Conservation (phyloP, 1,140 invertebrate species). For the Drosophila watanabei region DNA sequence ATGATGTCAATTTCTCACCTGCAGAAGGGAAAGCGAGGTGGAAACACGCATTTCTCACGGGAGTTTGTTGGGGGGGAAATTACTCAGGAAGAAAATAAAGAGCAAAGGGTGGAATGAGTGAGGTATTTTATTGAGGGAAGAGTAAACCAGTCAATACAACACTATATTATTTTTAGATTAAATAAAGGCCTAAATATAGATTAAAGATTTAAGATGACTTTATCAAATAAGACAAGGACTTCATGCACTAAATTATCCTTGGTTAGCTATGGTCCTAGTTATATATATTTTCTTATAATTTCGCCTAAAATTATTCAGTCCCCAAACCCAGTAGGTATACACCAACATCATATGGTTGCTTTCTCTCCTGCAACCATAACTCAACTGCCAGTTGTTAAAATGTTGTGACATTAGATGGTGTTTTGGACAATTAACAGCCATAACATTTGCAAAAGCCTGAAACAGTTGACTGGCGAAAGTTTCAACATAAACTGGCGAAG, state of each 20-base stretch:
- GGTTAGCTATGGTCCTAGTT: not conserved
- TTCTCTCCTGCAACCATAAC: conserved; percentile 12
- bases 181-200: not conserved
- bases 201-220: not conserved
- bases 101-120: not conserved
- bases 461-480: conserved; percentile 13
- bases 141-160: too few species aligned
- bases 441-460: conserved; percentile 16
- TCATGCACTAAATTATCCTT: not conserved
- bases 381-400: conserved; percentile 26
- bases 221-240: not conserved
- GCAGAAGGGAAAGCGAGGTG: not conserved
- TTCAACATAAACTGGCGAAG: conserved; percentile 9
- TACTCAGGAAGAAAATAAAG: not conserved
- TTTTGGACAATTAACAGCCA: conserved; percentile 37
- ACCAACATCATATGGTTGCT: not conserved
- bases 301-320: not conserved
- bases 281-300: not conserved
- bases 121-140: not conserved
- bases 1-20: conserved; percentile 62
- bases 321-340: not conserved
- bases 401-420: conserved; percentile 26
- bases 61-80: not conserved
- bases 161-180: not conserved
- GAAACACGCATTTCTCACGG: conserved; percentile 27